Percentiles rank a stretch among this genome's conserved stretches.
Evolutionary conservation across 2,113 vertebrate species (phyloP).

Genomic region (Rallus limicola): DNA sequence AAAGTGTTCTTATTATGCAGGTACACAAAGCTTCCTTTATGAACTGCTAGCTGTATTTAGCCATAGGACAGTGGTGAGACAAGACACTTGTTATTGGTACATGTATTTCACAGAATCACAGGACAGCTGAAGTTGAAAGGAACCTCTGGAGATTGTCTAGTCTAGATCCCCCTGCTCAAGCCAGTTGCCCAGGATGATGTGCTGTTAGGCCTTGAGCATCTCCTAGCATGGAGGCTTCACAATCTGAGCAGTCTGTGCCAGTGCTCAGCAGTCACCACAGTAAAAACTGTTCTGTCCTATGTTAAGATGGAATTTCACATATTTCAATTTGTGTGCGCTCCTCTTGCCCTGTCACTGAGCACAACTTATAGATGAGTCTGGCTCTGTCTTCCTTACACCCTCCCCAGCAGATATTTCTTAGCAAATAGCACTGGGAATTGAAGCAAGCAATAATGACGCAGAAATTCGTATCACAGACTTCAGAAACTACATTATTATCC

Average conservation of each 20-base stretch:
- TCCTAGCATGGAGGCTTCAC: not conserved
- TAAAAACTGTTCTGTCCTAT: not conserved
- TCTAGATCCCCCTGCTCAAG: accelerated
- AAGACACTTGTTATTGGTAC: not conserved
- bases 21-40: not conserved
- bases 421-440: not conserved
- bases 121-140: not conserved
- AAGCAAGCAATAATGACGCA: not conserved
- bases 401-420: not conserved
- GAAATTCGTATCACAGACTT: not conserved
- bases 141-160: not conserved
- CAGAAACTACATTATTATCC: not conserved
- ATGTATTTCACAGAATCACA: not conserved
- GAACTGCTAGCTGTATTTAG: not conserved
- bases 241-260: not conserved
- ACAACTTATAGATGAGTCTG: not conserved
- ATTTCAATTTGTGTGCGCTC: accelerated
- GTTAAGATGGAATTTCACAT: not conserved
- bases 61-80: not conserved
- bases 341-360: not conserved
- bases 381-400: not conserved
- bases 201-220: not conserved
- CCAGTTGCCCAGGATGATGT: not conserved
- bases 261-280: not conserved
- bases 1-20: not conserved